A percentile compares a stretch with the other conserved stretches of the same genome.
phyloP scores from a whole-genome alignment of 2,888 invertebrate genomes.

The Drosophila subsilvestris region DNA sequence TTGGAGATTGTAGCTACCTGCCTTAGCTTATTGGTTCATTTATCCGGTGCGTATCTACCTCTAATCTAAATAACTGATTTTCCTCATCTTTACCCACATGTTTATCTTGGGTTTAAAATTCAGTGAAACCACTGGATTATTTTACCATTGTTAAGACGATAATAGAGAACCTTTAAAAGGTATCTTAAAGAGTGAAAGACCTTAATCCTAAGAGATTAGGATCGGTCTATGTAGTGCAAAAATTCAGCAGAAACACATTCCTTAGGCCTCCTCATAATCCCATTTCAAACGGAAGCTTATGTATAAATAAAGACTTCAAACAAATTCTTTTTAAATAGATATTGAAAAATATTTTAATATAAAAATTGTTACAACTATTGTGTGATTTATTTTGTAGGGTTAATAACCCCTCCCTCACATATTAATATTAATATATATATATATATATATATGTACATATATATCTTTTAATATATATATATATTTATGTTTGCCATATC shows the following conservation, averaged over 20 bases:
- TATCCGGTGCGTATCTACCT: background rate
- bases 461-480: conserved; percentile 21
- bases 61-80: too few species aligned
- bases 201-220: background rate
- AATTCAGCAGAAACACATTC: background rate
- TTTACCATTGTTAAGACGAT: background rate
- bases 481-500: conserved; percentile 37
- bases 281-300: background rate
- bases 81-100: background rate
- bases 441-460: conserved; percentile 3
- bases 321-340: conserved; percentile 60
- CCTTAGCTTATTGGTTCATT: background rate
- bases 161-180: background rate
- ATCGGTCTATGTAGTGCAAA: background rate
- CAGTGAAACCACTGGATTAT: background rate
- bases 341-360: conserved; percentile 76
- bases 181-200: background rate
- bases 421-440: conserved; percentile 18
- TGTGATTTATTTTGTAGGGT: conserved; percentile 36
- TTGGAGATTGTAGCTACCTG: too few species aligned
- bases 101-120: background rate
- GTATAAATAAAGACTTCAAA: background rate
- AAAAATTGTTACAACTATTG: conserved; percentile 71
- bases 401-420: conserved; percentile 39
- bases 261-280: background rate